A percentile compares a stretch with the other conserved stretches of the same genome.
Conservation (phyloP, 2,888 invertebrate genomes). For the Asteroscopus sphinx region DNA sequence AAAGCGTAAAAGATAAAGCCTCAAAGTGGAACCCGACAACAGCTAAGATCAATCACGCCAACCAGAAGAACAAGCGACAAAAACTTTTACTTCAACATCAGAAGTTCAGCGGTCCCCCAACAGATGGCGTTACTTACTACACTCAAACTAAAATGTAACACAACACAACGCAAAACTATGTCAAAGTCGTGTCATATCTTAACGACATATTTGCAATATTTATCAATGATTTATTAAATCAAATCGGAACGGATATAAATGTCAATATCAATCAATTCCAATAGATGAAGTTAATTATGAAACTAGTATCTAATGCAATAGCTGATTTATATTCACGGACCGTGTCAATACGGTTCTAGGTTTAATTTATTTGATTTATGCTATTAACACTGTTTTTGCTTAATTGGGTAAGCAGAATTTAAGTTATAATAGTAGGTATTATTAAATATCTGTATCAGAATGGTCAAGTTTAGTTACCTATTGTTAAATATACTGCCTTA, state of each 20-base stretch:
- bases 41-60: slow-evolving; percentile 11
- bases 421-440: slow-evolving; percentile 6
- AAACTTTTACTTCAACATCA: slow-evolving; percentile 16
- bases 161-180: slow-evolving; percentile 65
- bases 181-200: slow-evolving; percentile 77
- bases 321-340: slow-evolving; percentile 57
- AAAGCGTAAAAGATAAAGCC: too few species aligned
- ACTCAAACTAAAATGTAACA: slow-evolving; percentile 43
- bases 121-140: slow-evolving; percentile 78
- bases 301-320: slow-evolving; percentile 51
- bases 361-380: slow-evolving; percentile 54
- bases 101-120: slow-evolving; percentile 55
- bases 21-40: slow-evolving; percentile 8
- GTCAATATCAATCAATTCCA: slow-evolving; percentile 67
- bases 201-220: slow-evolving; percentile 70
- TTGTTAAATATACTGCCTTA: too few species aligned
- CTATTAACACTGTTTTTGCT: slow-evolving; percentile 48
- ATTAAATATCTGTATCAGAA: not conserved
- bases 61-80: not conserved
- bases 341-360: slow-evolving; percentile 48
- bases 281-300: slow-evolving; percentile 57
- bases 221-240: slow-evolving; percentile 71
- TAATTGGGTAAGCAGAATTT: slow-evolving; percentile 45
- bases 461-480: too few species aligned
- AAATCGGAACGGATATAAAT: slow-evolving; percentile 71